Evolutionary conservation across 2,113 vertebrate genomes (phyloP), one percentile per base, ranked within the genome.

Genomic region (Crotalus tigris): DNA sequence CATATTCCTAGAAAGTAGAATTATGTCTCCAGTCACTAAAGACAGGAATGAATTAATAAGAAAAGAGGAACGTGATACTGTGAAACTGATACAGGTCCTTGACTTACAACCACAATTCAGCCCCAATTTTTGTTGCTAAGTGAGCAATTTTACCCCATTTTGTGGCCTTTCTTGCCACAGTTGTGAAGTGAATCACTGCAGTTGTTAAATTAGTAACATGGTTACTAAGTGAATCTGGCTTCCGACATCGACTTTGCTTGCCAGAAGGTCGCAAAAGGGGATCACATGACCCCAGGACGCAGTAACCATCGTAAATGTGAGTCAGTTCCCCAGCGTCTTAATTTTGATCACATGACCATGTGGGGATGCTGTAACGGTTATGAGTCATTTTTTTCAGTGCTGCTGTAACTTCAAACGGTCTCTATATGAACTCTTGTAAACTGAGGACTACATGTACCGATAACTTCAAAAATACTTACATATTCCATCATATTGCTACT

Each of bases 401-500:
- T 0, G 0, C 2, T 33, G 13, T 69, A 33, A 69, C 64, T 33
- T 69, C 13, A 69, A 69, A 69, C 11, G 0, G 4, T 69, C 64
- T 17, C 64, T 69, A 33, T n/a, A 69, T 69, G 64, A 61, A 61
- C 59, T 26, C 3, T 61, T 61, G 59, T 69, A 33, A 69, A 13
- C 17, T 69, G 64, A 33, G 64, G 29, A 69, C 64, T 33, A 33
- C 29, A 5, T 17, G n/a, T 69, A 15, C 39, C 0, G 55, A 81
- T 92, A 94, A 58, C 6, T 10, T 69, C 91, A 93, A 17, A 58
- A 90, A 94, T 97, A 98, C 98, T 98, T 97, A 98, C 98, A 8
- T 90, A 90, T 26, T 99, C 99, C 99, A 99, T 99, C 99, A 99
- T 99, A 97, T 99, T 99, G 98, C 98, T 99, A 98, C 98, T 98